Base-by-base conservation (phyloP, 2,113 vertebrate species). In the Boleophthalmus pectinirostris region DNA sequence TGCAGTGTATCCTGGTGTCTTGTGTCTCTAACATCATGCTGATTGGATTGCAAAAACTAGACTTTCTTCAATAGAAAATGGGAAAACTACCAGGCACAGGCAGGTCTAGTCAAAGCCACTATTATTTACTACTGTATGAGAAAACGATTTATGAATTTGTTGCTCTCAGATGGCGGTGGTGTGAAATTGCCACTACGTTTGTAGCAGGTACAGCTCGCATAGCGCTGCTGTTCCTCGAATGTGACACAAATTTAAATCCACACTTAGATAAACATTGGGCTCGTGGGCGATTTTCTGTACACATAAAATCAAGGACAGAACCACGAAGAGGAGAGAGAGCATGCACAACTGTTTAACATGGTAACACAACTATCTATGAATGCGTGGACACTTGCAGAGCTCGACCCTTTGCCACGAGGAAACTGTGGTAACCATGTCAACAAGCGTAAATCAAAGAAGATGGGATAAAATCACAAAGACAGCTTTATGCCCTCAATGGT, bases 341-440 rank as follows among this genome's bases (percentile, higher is more conserved):
- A 24, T 18, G 25, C n/a, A 61, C 69, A 69, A 74, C 57, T 47
- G 23, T 77, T 73, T 65, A 72, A 69, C 72, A 23, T 12, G 45
- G 33, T 23, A 69, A 64, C 72, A 78, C 49, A 45, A 54, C n/a
- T 69, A 53, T 77, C 38, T 60, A 20, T 18, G 51, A 73, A 71
- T 9, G 9, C n/a, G 35, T 8, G 38, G 16, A 64, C 16, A 45
- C 11, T 66, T 46, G 49, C 51, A 10, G 29, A 43, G 74, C 7
- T 9, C 35, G 66, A 72, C 72, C 49, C 12, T 73, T 73, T 61
- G 45, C 61, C 35, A 46, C 6, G 60, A 56, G 29, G 13, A 57
- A 24, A 72, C 71, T 38, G 66, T 65, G 70, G 81, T 82, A 82
- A 81, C 72, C 77, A 79, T 71, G 81, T 82, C 82, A 71, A 82